Conservation (phyloP, 2,113 vertebrate genomes). For the Thunnus maccoyii region DNA sequence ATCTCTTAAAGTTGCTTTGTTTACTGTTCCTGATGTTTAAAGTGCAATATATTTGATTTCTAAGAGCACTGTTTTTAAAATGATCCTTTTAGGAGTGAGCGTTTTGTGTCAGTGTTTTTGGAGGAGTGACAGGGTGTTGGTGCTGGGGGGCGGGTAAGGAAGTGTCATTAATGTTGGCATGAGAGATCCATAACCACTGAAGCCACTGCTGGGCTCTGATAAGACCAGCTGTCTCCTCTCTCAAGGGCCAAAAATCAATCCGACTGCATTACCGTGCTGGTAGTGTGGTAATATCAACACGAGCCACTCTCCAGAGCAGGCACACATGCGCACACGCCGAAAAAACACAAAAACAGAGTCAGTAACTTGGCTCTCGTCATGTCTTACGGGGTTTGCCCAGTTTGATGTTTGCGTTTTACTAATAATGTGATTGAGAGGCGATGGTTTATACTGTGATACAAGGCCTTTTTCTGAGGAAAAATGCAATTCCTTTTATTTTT, state of each 20-base stretch:
- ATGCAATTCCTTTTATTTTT: slow-evolving; percentile 34
- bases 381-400: slow-evolving; percentile 41
- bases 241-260: slow-evolving; percentile 69
- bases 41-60: slow-evolving; percentile 76
- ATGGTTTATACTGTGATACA: slow-evolving; percentile 74
- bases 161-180: slow-evolving; percentile 52
- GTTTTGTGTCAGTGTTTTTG: slow-evolving; percentile 31
- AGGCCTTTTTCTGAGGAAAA: slow-evolving; percentile 54
- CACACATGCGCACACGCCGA: slow-evolving; percentile 6
- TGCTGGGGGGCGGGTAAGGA: slow-evolving; percentile 2
- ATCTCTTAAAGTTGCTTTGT: slow-evolving; percentile 23
- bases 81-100: slow-evolving; percentile 26
- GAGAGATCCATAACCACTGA: slow-evolving; percentile 68
- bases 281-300: slow-evolving; percentile 40
- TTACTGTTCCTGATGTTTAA: slow-evolving; percentile 52
- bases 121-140: slow-evolving; percentile 37
- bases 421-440: slow-evolving; percentile 67
- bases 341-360: slow-evolving; percentile 15
- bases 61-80: slow-evolving; percentile 50
- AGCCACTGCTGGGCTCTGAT: slow-evolving; percentile 61
- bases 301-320: slow-evolving; percentile 14
- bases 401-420: slow-evolving; percentile 46
- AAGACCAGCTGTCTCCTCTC: slow-evolving; percentile 65
- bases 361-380: slow-evolving; percentile 28
- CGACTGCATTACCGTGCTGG: slow-evolving; percentile 43